A percentile compares a stretch with the other conserved stretches of the same genome.
phyloP scores from a whole-genome alignment of 2,888 invertebrate species.

The Drosophila trichaetosa region DNA sequence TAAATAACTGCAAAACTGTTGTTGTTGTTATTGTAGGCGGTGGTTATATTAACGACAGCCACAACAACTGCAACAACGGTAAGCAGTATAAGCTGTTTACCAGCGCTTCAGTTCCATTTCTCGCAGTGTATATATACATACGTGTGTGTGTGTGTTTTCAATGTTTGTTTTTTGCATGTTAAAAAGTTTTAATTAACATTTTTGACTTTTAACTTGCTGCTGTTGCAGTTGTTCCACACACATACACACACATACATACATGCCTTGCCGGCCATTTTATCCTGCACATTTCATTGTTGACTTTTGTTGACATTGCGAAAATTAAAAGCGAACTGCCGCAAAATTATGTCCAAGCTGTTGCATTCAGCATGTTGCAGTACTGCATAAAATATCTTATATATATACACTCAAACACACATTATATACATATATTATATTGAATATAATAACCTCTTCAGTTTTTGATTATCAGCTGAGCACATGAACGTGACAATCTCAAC shows the following conservation, averaged over 20 bases:
- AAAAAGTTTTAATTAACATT: constrained; percentile 80
- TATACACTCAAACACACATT: not conserved
- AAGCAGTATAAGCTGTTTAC: constrained; percentile 48
- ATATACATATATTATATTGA: constrained; percentile 13
- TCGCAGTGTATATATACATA: constrained; percentile 1
- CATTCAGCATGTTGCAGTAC: constrained; percentile 36
- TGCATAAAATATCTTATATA: constrained; percentile 34
- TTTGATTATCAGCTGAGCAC: constrained; percentile 3
- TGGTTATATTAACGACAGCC: constrained; percentile 51
- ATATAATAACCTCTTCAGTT: constrained; percentile 7
- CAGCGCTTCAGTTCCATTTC: constrained; percentile 22
- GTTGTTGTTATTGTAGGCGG: constrained; percentile 12
- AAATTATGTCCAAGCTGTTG: constrained; percentile 53
- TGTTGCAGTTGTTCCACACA: constrained; percentile 38
- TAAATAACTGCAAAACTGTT: constrained; percentile 53
- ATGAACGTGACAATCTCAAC: not conserved
- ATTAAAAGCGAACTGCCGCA: constrained; percentile 56
- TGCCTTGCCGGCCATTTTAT: constrained; percentile 32
- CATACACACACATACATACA: constrained; percentile 4
- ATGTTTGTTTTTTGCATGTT: constrained; percentile 74
- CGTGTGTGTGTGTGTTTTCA: constrained; percentile 25
- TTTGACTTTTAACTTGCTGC: constrained; percentile 72
- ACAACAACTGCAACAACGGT: constrained; percentile 30
- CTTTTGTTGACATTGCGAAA: constrained; percentile 71
- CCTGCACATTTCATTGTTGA: constrained; percentile 62